phyloP scores from a whole-genome alignment of 2,113 vertebrate species.

The Lamprotornis superbus region DNA sequence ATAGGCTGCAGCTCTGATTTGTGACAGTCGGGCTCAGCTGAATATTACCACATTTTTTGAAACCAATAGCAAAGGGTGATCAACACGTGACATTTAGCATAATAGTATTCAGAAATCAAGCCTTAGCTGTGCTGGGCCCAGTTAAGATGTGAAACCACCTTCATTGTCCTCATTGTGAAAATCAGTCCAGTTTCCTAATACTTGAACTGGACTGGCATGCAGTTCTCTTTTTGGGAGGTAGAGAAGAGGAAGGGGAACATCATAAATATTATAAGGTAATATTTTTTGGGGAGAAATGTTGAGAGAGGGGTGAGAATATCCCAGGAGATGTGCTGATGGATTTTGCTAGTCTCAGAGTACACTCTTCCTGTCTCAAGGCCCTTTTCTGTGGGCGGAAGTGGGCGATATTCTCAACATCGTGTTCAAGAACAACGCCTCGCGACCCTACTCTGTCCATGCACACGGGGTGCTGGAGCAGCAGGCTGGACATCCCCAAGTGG shows the following conservation, averaged over 20 bases:
- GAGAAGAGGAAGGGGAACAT: background rate
- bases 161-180: background rate
- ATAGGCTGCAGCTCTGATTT: background rate
- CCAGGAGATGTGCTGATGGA: background rate
- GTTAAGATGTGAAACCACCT: background rate
- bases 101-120: background rate
- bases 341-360: background rate
- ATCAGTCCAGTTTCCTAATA: background rate
- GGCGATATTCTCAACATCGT: constrained; percentile 76
- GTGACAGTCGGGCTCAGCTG: background rate
- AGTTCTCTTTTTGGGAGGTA: background rate
- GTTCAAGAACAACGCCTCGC: constrained; percentile 76
- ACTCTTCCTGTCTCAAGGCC: constrained; percentile 59
- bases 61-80: background rate
- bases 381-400: constrained; percentile 76
- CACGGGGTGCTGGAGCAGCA: constrained; percentile 72
- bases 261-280: background rate
- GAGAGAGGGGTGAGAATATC: background rate
- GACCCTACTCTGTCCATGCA: constrained; percentile 75
- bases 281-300: background rate
- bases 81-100: background rate
- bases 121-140: background rate
- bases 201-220: background rate
- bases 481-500: background rate
- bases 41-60: background rate